Evolutionary conservation across 1,140 invertebrate genomes (phyloP), one percentile per base, ranked within the genome.

Genomic region (Acromyrmex charruanus): DNA sequence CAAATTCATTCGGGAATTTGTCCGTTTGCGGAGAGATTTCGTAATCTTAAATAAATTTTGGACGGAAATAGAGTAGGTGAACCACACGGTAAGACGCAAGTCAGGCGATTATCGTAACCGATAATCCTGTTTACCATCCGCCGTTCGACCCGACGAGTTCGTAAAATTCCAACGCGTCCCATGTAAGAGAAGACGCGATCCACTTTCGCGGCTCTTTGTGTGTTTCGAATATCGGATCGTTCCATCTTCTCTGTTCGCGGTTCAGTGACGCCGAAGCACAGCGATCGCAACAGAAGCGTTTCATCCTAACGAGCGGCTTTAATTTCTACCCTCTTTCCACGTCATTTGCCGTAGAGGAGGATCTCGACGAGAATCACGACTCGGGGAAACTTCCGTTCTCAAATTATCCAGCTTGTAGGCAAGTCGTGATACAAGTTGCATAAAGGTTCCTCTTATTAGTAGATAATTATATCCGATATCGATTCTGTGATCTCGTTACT

Each of bases 301-400:
- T 68, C 86, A 65, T 59, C 81, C 87, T 91, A 91, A 91, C 90
- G 87, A 91, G 90, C 89, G 81, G 79, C 89, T 91, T 90, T 91
- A 91, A 91, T 91, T 91, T 87, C 90, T 90, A 74, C 90, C 79
- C 84, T 88, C 68, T 88, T 91, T 91, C 89, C 87, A 68, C 87
- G 49, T 87, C 89, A 90, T 90, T 91, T 90, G 63, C 89, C 71
- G 18, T n/a, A 71, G 72, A 89, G 77, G 75, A 87, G 88, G 75
- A 75, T 55, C 77, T 80, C 85, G 68, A 89, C 75, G 87, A 87
- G 80, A 87, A 89, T 87, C 89, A 89, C 88, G 88, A 87, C 51
- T 65, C 69, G 58, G 39, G 39, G 61, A 84, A 89, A 87, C 77
- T 89, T 84, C 44, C 68, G 75, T 69, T 74, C 63, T 81, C 85